These are phyloP conservation scores for Ochotona princeps DNA, from an alignment of 2,113 vertebrate genomes.

Conservation along the genomic window DNA sequence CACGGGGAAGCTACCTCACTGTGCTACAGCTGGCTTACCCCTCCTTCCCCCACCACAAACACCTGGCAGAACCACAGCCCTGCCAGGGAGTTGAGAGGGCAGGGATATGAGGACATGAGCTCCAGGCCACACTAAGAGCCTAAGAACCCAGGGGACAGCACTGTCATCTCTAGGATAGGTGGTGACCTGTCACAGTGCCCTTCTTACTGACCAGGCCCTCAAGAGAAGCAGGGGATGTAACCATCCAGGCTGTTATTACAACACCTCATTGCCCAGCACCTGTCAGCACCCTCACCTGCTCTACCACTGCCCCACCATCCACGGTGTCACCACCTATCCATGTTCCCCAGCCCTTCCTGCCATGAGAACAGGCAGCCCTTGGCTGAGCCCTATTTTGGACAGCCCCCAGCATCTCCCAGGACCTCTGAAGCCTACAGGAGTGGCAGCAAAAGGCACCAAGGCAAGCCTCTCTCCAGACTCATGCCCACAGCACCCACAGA, in stretches of 20 bases:
- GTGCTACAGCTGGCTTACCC: background rate
- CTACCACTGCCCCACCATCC: background rate
- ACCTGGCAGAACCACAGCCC: slow-evolving; percentile 38
- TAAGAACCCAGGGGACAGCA: background rate
- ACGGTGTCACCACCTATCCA: background rate
- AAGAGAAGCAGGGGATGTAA: background rate
- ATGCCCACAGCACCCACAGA: rapidly evolving
- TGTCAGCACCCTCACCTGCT: background rate
- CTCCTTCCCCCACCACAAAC: background rate
- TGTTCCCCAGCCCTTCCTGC: background rate
- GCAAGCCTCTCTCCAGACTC: background rate
- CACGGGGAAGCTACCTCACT: background rate
- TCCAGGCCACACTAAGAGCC: background rate
- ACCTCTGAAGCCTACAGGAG: background rate
- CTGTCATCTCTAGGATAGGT: background rate
- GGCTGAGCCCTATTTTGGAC: background rate
- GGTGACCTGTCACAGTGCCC: background rate
- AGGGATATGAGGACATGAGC: background rate
- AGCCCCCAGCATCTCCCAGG: background rate
- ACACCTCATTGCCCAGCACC: background rate
- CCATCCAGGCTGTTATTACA: background rate
- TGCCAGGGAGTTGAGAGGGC: slow-evolving; percentile 25
- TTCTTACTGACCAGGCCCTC: background rate
- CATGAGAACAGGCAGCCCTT: background rate
- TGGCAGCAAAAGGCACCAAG: background rate